phyloP scores from a whole-genome alignment of 2,113 vertebrate species.

The Plecotus auritus region DNA sequence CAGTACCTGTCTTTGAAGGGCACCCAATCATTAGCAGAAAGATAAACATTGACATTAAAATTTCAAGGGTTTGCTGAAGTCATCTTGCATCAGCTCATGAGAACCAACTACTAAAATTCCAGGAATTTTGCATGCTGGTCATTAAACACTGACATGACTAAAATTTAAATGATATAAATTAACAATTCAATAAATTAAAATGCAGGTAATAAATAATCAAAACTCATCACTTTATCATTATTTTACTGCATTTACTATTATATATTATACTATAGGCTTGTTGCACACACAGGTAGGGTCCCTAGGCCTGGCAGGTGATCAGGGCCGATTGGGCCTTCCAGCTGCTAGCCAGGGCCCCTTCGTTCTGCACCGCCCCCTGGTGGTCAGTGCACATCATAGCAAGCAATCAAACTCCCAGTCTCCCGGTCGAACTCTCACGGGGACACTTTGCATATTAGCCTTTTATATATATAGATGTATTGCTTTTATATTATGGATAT shows the following conservation, averaged over 20 bases:
- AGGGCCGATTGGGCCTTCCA: no score
- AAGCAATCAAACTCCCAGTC: no score
- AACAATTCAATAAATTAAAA: background rate
- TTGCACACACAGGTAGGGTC: no score
- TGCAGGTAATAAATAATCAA: background rate
- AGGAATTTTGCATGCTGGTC: background rate
- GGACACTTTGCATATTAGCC: no score
- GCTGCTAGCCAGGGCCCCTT: no score
- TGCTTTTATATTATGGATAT: background rate
- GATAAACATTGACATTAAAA: background rate
- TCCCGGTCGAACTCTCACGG: no score
- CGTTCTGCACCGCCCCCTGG: no score
- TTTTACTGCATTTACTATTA: background rate
- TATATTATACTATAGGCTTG: background rate
- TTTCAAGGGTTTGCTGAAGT: background rate
- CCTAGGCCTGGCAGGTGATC: no score
- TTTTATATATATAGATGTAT: no score
- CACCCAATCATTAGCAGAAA: background rate
- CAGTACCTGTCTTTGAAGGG: background rate
- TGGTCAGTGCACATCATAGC: no score
- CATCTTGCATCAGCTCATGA: background rate
- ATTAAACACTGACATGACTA: background rate
- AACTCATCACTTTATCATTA: background rate
- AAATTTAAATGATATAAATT: background rate
- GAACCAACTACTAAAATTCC: background rate